Percentiles rank a stretch among this genome's conserved stretches.
Evolutionary conservation across 2,797 vertebrate species (phyloP).

Genomic region (Nyctibius grandis): DNA sequence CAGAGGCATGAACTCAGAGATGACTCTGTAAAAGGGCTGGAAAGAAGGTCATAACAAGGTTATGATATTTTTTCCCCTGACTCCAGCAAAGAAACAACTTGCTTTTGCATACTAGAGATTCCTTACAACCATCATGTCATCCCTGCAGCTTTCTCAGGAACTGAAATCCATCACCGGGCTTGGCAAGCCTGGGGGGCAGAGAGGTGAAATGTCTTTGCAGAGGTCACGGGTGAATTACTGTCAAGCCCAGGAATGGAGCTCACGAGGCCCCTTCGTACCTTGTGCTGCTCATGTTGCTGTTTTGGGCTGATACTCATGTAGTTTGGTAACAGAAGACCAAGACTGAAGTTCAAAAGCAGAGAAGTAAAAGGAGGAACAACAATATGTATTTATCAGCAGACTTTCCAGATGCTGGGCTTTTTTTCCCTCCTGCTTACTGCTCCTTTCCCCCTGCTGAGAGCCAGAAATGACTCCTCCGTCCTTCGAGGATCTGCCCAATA

Average conservation of each 20-base stretch:
- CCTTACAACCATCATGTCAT: not conserved
- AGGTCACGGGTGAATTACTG: not conserved
- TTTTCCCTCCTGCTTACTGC: not conserved
- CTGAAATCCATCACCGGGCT: not conserved
- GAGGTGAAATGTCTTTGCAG: not conserved
- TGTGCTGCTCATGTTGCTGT: not conserved
- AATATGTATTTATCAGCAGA: not conserved
- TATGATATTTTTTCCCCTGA: not conserved
- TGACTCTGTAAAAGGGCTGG: not conserved
- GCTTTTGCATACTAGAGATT: not conserved
- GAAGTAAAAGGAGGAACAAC: not conserved
- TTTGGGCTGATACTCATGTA: not conserved
- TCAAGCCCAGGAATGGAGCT: not conserved
- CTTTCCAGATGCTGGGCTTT: not conserved
- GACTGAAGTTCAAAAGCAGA: not conserved
- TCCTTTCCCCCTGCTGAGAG: not conserved
- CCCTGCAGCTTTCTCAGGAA: not conserved
- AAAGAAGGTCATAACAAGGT: not conserved
- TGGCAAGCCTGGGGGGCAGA: not conserved
- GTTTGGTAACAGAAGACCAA: not conserved
- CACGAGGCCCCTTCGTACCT: rapidly evolving
- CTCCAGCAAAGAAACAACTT: not conserved
- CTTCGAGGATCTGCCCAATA: not conserved
- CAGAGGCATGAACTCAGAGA: not conserved
- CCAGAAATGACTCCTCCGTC: not conserved